Conservation (phyloP, 2,888 invertebrate genomes). For the Trissolcus japonicus region DNA sequence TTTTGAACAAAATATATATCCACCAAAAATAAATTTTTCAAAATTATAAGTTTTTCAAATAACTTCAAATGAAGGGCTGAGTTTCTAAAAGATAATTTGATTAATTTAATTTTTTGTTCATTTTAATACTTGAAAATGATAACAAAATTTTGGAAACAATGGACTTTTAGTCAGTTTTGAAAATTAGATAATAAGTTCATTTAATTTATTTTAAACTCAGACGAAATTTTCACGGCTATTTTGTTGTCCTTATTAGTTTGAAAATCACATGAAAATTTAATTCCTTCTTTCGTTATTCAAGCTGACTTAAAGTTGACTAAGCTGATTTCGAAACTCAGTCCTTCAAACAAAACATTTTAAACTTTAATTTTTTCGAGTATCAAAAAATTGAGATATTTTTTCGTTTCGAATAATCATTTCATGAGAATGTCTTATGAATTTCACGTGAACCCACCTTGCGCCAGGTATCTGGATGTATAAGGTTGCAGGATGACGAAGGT, state of each 20-base stretch:
- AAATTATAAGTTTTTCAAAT: no score
- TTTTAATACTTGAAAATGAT: no score
- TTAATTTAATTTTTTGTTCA: no score
- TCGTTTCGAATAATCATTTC: constrained; percentile 1
- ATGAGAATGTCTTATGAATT: constrained; percentile 6
- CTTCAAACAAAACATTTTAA: neutral
- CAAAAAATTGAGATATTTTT: neutral
- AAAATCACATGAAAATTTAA: neutral
- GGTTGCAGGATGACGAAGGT: constrained; percentile 44
- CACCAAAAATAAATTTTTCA: neutral
- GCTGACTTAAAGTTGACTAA: no score
- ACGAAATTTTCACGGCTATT: neutral
- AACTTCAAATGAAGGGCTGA: neutral
- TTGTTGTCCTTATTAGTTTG: neutral
- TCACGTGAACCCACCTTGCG: neutral
- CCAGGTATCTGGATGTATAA: constrained; percentile 37
- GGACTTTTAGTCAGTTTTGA: no score
- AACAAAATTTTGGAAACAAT: no score
- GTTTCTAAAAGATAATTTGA: neutral
- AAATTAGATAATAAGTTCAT: no score
- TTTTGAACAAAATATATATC: neutral
- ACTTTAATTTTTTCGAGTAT: no score
- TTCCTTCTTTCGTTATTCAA: no score
- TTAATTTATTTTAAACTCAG: no score
- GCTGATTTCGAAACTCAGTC: no score